Evolutionary conservation across 2,113 vertebrate species (phyloP).

Genomic region (Falco punctatus): DNA sequence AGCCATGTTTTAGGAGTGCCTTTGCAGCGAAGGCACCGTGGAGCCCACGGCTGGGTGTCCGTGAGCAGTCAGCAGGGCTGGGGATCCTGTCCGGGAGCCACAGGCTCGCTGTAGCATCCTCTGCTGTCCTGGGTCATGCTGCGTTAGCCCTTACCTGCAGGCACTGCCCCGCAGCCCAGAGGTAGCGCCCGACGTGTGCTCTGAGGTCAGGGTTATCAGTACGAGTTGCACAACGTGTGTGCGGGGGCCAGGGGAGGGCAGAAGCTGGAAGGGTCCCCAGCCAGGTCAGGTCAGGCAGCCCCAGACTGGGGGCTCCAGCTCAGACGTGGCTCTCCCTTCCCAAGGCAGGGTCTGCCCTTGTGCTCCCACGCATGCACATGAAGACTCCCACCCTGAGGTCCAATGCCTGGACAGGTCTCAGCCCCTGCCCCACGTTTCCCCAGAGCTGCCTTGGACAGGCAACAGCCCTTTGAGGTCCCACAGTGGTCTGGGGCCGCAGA

Average conservation of each 20-base stretch:
- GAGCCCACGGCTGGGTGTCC: too few species aligned
- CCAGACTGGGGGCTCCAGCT: neutral
- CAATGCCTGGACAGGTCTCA: neutral
- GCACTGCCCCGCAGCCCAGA: neutral
- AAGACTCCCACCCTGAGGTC: neutral
- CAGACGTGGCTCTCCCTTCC: neutral
- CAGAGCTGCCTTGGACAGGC: fast-evolving
- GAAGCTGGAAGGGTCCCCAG: neutral
- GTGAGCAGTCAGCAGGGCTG: neutral
- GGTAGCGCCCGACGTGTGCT: neutral
- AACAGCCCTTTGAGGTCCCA: neutral
- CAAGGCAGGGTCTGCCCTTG: neutral
- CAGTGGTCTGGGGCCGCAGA: constrained; percentile 6
- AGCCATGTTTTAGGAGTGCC: too few species aligned
- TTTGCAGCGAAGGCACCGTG: too few species aligned
- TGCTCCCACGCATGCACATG: fast-evolving
- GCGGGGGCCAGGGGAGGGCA: neutral
- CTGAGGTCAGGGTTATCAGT: too few species aligned
- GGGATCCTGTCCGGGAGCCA: neutral
- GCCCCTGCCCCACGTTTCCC: neutral
- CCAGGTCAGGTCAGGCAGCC: neutral
- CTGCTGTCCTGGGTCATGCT: neutral
- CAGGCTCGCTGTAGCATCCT: neutral
- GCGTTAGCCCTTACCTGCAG: neutral
- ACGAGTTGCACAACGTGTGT: fast-evolving